A percentile compares a stretch with the other conserved stretches of the same genome.
Evolutionary conservation across 2,113 vertebrate species (phyloP).

Genomic region (Brienomyrus longianalis): DNA sequence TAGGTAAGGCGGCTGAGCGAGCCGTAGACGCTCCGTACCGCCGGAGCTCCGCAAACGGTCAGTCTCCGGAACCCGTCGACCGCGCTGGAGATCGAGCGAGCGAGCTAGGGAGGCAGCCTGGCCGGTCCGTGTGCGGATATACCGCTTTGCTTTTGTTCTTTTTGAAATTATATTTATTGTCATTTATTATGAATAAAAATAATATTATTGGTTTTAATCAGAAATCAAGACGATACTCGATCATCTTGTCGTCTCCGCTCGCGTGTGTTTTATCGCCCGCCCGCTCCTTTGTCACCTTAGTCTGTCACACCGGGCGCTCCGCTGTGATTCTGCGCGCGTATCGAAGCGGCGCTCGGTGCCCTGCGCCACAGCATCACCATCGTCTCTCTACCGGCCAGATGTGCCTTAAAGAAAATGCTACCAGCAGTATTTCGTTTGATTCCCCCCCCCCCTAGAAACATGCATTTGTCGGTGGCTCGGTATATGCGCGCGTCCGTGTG

Average conservation of each 20-base stretch:
- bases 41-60: slow-evolving; percentile 33
- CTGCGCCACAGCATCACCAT: not conserved
- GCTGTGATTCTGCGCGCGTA: not conserved
- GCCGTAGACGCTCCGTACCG: not conserved
- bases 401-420: not conserved
- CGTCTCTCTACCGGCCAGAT: not conserved
- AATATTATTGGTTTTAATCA: not conserved
- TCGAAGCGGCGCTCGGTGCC: not conserved
- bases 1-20: not conserved
- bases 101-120: not conserved
- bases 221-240: not conserved
- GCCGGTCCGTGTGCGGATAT: not conserved
- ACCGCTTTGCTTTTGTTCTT: not conserved
- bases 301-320: not conserved
- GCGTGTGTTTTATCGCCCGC: not conserved
- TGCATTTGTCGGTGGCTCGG: not conserved
- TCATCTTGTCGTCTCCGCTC: not conserved
- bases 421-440: not conserved
- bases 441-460: not conserved
- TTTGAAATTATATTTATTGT: not conserved
- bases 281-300: not conserved
- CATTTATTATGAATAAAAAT: not conserved
- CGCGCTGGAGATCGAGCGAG: slow-evolving; percentile 45
- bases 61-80: slow-evolving; percentile 30
- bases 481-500: slow-evolving; percentile 22